A percentile compares a stretch with the other conserved stretches of the same genome.
phyloP scores from a whole-genome alignment of 2,113 vertebrate species.

The Cyprinodon brontotheroides region DNA sequence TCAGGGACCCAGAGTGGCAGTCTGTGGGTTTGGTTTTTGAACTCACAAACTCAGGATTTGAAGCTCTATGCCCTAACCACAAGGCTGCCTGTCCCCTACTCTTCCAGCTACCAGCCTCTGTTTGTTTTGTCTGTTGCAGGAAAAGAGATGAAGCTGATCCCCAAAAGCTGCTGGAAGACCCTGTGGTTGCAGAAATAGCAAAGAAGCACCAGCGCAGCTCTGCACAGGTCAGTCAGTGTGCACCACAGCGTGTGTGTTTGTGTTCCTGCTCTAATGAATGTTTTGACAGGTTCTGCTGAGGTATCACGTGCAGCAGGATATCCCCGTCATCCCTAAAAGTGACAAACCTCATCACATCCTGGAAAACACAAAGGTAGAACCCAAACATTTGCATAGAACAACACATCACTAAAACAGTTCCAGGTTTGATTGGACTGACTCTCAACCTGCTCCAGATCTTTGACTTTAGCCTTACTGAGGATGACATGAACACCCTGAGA shows the following conservation, averaged over 20 bases:
- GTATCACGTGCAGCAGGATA: slow-evolving; percentile 77
- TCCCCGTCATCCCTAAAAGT: slow-evolving; percentile 81
- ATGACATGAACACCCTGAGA: slow-evolving; percentile 69
- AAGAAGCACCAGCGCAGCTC: slow-evolving; percentile 65
- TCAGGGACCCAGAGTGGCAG: too few relatives aligned
- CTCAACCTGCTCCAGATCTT: slow-evolving; percentile 69
- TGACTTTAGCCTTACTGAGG: slow-evolving; percentile 75
- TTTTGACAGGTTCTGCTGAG: slow-evolving; percentile 73
- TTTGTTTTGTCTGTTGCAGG: slow-evolving; percentile 31
- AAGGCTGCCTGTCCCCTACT: too few relatives aligned
- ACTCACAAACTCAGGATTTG: too few relatives aligned
- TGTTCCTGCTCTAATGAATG: not conserved
- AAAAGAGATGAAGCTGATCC: slow-evolving; percentile 68
- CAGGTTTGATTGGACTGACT: not conserved
- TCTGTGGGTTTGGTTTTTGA: too few relatives aligned
- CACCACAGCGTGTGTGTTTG: not conserved
- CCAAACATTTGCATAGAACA: not conserved
- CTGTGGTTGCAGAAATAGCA: slow-evolving; percentile 66
- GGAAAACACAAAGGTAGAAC: slow-evolving; percentile 81
- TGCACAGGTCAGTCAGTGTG: slow-evolving; percentile 68
- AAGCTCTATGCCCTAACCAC: too few relatives aligned
- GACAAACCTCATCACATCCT: slow-evolving; percentile 78
- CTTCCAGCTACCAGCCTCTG: too few relatives aligned
- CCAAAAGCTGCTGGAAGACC: slow-evolving; percentile 70
- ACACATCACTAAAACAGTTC: not conserved